Evolutionary conservation across 1,140 invertebrate genomes (phyloP).

Genomic region (Idris sp.): DNA sequence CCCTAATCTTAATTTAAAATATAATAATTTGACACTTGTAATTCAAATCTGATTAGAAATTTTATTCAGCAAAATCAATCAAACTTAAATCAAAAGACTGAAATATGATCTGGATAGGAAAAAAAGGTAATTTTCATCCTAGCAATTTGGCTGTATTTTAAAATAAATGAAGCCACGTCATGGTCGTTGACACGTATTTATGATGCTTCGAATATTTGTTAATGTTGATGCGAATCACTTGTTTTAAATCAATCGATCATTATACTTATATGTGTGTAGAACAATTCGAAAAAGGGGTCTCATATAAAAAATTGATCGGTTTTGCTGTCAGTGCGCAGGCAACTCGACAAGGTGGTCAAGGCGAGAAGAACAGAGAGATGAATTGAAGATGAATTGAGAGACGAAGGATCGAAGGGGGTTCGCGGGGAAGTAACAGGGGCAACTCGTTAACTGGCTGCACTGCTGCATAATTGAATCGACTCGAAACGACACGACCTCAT

Average conservation of each 20-base stretch:
- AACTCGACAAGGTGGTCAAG: too few relatives aligned
- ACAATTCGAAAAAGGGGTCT: constrained; percentile 11
- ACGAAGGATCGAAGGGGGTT: constrained; percentile 35
- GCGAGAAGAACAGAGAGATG: constrained; percentile 46
- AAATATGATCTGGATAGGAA: too few relatives aligned
- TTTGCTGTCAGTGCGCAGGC: constrained; percentile 13
- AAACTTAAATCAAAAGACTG: too few relatives aligned
- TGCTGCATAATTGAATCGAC: constrained; percentile 78
- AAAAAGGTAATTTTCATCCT: too few relatives aligned
- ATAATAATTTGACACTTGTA: too few relatives aligned
- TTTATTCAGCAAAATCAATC: too few relatives aligned
- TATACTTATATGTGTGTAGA: constrained; percentile 14
- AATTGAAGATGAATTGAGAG: constrained; percentile 56
- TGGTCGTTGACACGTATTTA: constrained; percentile 15
- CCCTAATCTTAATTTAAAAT: too few relatives aligned
- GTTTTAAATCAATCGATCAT: constrained; percentile 37
- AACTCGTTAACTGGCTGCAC: constrained; percentile 75
- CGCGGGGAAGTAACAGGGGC: constrained; percentile 46
- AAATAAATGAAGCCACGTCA: constrained; percentile 33
- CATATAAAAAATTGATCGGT: constrained; percentile 35
- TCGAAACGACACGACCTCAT: constrained; percentile 78
- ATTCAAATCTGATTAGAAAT: too few relatives aligned
- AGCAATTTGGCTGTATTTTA: too few relatives aligned
- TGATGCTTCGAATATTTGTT: too few relatives aligned
- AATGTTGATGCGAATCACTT: constrained; percentile 25